A percentile compares a stretch with the other conserved stretches of the same genome.
phyloP scores from a whole-genome alignment of 2,888 invertebrate genomes.

The Leucania comma region DNA sequence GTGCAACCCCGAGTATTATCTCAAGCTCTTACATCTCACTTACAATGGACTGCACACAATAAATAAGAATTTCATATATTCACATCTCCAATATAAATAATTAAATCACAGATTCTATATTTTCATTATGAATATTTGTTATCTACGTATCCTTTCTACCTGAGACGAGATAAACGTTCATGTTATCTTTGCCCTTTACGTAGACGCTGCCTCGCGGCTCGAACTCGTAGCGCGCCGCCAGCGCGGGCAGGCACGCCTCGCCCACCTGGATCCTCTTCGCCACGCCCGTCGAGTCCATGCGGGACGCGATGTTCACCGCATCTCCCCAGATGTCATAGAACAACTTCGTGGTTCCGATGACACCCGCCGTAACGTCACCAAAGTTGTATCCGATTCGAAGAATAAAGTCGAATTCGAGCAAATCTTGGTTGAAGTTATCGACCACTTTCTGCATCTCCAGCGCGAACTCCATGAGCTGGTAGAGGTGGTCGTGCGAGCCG shows the following conservation, averaged over 20 bases:
- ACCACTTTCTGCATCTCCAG: slow-evolving; percentile 97
- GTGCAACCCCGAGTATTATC: slow-evolving; percentile 83
- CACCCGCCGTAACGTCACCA: slow-evolving; percentile 98
- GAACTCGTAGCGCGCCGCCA: slow-evolving; percentile 95
- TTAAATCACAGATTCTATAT: slow-evolving; percentile 90
- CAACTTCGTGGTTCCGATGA: slow-evolving; percentile 98
- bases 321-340: slow-evolving; percentile 99
- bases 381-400: slow-evolving; percentile 97
- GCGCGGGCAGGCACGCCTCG: slow-evolving; percentile 93
- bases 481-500: slow-evolving; percentile 94
- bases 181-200: slow-evolving; percentile 99
- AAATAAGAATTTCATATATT: slow-evolving; percentile 74
- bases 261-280: slow-evolving; percentile 96
- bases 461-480: slow-evolving; percentile 97
- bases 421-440: slow-evolving; percentile 96
- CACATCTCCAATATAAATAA: slow-evolving; percentile 77
- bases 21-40: slow-evolving; percentile 75
- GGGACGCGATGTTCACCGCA: slow-evolving; percentile 98
- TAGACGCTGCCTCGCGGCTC: slow-evolving; percentile 98
- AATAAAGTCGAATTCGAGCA: slow-evolving; percentile 97
- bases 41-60: slow-evolving; percentile 73
- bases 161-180: slow-evolving; percentile 96
- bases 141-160: slow-evolving; percentile 88
- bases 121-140: slow-evolving; percentile 68
- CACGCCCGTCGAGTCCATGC: slow-evolving; percentile 99